A percentile compares a stretch with the other conserved stretches of the same genome.
Evolutionary conservation across 2,888 invertebrate genomes (phyloP).

Genomic region (Phengaris alcon): DNA sequence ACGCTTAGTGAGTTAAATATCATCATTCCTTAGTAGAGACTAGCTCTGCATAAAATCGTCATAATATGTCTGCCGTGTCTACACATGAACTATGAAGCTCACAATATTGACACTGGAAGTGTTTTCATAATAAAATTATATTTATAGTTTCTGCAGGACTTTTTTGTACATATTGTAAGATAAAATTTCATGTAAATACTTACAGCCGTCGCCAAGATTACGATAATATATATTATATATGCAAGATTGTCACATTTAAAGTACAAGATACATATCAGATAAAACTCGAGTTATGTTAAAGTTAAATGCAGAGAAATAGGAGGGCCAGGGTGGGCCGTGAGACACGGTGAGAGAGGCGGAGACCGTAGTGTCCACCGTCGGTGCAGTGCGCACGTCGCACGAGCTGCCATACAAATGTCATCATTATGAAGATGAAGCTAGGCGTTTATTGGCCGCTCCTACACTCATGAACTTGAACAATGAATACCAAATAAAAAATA

Average conservation of each 20-base stretch:
- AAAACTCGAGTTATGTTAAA: too few relatives aligned
- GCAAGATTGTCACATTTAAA: too few relatives aligned
- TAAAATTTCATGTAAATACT: too few relatives aligned
- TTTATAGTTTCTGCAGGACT: background rate
- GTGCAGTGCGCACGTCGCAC: background rate
- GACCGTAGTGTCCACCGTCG: background rate
- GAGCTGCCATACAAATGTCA: background rate
- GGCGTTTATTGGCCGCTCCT: background rate
- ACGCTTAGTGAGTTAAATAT: background rate
- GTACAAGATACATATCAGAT: too few relatives aligned
- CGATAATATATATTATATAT: too few relatives aligned
- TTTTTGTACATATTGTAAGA: background rate
- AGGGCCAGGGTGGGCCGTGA: too few relatives aligned
- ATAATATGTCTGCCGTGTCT: background rate
- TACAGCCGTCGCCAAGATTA: too few relatives aligned
- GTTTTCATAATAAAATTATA: background rate
- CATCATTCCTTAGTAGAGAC: background rate
- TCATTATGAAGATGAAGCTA: slow-evolving; percentile 6
- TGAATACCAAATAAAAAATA: too few relatives aligned
- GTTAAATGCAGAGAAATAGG: too few relatives aligned
- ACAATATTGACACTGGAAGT: background rate
- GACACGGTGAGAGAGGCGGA: background rate
- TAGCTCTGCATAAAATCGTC: background rate
- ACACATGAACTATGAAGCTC: background rate
- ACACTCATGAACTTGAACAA: too few relatives aligned